These are phyloP conservation scores for Leptopilina syphax DNA, from an alignment of 2,888 invertebrate genomes.

Conservation along the genomic window DNA sequence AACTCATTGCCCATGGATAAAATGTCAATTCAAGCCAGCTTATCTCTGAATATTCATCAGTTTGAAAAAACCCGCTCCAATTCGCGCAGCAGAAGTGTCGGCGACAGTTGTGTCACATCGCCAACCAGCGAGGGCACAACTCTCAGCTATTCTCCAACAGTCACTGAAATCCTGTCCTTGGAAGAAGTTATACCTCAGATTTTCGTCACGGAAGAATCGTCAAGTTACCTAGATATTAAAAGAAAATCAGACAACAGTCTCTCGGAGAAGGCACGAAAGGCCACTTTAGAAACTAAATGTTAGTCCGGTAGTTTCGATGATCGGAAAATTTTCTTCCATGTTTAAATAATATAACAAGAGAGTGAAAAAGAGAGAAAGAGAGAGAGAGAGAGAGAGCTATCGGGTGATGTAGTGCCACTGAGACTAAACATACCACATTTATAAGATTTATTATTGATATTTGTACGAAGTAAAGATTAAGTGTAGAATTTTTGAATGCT, in stretches of 20 bases:
- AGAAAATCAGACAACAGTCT: constrained; percentile 60
- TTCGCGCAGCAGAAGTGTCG: constrained; percentile 67
- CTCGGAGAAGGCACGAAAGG: constrained; percentile 60
- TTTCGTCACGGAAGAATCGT: constrained; percentile 48
- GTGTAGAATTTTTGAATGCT: constrained; percentile 53
- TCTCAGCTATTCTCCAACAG: constrained; percentile 69
- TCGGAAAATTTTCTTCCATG: constrained; percentile 58
- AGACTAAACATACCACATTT: constrained; percentile 65
- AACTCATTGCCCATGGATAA: constrained; percentile 54
- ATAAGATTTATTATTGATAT: constrained; percentile 64
- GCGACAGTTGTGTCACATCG: constrained; percentile 71
- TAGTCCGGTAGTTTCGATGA: constrained; percentile 49
- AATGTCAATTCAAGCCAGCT: constrained; percentile 64
- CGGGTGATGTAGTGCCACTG: constrained; percentile 63
- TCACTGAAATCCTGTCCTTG: constrained; percentile 69
- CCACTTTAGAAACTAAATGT: constrained; percentile 68
- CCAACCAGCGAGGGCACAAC: constrained; percentile 71
- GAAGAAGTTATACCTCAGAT: constrained; percentile 65
- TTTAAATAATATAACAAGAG: constrained; percentile 45
- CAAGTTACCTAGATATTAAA: constrained; percentile 50
- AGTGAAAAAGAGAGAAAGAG: constrained; percentile 52
- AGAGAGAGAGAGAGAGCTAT: constrained; percentile 51
- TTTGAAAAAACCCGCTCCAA: constrained; percentile 59
- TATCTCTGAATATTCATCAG: constrained; percentile 66
- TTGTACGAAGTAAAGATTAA: constrained; percentile 60